Evolutionary conservation across 2,797 vertebrate species (phyloP).

Genomic region (Scolopax bukidnonensis): DNA sequence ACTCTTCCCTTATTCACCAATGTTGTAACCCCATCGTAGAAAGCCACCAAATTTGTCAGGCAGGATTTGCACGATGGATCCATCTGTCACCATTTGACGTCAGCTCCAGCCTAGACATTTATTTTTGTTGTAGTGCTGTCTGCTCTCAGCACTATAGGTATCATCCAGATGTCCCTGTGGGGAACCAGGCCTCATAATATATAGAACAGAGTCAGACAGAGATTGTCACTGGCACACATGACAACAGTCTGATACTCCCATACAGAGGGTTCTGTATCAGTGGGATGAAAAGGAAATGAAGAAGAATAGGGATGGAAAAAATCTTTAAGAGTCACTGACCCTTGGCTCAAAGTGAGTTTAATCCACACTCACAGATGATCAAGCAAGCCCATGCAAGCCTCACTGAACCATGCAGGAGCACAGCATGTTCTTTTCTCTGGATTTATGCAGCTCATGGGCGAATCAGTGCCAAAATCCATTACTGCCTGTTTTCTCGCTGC

Average conservation of each 20-base stretch:
- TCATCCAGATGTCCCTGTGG: neutral
- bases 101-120: neutral
- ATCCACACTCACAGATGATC: accelerated
- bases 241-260: neutral
- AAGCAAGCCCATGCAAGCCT: neutral
- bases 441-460: neutral
- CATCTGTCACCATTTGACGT: neutral
- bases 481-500: neutral
- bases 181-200: neutral
- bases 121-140: neutral
- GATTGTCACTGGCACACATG: too few relatives aligned
- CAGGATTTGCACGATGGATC: neutral
- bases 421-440: neutral
- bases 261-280: neutral
- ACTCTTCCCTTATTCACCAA: neutral
- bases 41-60: neutral
- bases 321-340: neutral
- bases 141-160: neutral
- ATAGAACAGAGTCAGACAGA: neutral
- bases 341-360: neutral
- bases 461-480: neutral
- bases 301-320: neutral
- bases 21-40: neutral
- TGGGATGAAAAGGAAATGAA: neutral
- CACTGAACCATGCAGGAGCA: accelerated